These are phyloP conservation scores for Platygyra sinensis DNA, from an alignment of 64 coral and sea anemone species.

Conservation along the genomic window DNA sequence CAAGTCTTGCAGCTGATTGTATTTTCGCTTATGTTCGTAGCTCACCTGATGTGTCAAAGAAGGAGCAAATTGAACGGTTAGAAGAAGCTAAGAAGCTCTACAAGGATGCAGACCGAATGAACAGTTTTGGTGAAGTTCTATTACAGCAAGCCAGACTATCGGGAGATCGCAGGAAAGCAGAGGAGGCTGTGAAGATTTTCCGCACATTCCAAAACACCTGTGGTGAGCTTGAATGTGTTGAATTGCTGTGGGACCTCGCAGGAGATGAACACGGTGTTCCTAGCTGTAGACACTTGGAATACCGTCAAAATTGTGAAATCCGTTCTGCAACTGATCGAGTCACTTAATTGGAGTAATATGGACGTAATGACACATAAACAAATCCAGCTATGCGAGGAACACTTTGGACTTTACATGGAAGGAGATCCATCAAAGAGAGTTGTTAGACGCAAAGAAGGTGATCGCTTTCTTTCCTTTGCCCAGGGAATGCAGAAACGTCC, in stretches of 20 bases:
- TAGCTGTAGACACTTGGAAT: neutral
- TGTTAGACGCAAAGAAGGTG: neutral
- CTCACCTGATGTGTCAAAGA: neutral
- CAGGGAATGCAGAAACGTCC: neutral
- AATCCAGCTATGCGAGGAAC: constrained; percentile 7
- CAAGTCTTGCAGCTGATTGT: neutral
- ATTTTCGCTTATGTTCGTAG: neutral
- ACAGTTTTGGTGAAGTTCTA: neutral
- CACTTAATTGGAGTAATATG: neutral
- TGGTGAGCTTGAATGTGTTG: constrained; percentile 4
- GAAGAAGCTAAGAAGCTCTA: neutral
- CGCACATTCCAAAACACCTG: neutral
- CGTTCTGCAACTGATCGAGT: neutral
- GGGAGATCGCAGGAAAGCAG: neutral
- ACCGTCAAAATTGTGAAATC: neutral
- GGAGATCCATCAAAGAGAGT: neutral
- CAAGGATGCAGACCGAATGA: neutral
- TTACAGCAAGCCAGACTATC: neutral
- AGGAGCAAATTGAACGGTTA: neutral
- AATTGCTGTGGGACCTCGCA: neutral
- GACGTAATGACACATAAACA: neutral
- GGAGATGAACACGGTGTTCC: neutral
- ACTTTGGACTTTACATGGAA: constrained; percentile 23
- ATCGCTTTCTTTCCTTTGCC: neutral
- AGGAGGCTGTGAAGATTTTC: neutral